Evolutionary conservation across 1,140 invertebrate genomes (phyloP), one percentile per base, ranked within the genome.

Genomic region (Zaprionus inermis): DNA sequence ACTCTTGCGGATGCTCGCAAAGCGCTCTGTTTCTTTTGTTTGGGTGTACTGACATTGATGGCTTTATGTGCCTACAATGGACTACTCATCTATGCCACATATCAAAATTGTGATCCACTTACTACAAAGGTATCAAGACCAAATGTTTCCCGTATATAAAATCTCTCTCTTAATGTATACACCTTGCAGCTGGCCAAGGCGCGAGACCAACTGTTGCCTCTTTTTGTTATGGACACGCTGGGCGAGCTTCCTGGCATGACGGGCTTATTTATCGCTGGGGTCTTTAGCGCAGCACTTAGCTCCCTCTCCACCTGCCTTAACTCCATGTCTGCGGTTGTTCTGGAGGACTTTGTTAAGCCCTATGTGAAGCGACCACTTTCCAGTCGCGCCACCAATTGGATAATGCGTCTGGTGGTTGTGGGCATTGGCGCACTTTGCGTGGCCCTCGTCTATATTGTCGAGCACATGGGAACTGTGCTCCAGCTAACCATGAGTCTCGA

Each of bases 251-350:
- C 93, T 0, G 95, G 95, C 9, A 78, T 96, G 59, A 94, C 95
- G 0, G 95, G 95, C 14, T 86, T 96, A 2, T 96, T 96, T 72
- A 94, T 96, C 1, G 95, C 95, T 6, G 95, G 95, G 60, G 93
- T 96, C 9, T 96, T 96, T 67, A 95, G 95, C 76, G 96, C 95
- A 10, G 95, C 95, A 14, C 81, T 96, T 1, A 96, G 95, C 92
- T 95, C 96, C 0, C 93, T 97, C 2, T 97, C 96, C 2, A 97
- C 96, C 24, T 96, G 96, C 34, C 92, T 97, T 2, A 97, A 97
- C 81, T 96, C 96, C 41, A 93, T 97, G 92, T 95, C 96, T 2
- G 96, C 96, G 34, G 95, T 97, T 38, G 96, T 97, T 63, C 93
- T 96, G 24, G 93, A 96, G 56, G 95, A 95, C 64, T 94, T 94